These are phyloP conservation scores for Lacanobia oleracea DNA, from an alignment of 2,888 invertebrate species.

Conservation along the genomic window DNA sequence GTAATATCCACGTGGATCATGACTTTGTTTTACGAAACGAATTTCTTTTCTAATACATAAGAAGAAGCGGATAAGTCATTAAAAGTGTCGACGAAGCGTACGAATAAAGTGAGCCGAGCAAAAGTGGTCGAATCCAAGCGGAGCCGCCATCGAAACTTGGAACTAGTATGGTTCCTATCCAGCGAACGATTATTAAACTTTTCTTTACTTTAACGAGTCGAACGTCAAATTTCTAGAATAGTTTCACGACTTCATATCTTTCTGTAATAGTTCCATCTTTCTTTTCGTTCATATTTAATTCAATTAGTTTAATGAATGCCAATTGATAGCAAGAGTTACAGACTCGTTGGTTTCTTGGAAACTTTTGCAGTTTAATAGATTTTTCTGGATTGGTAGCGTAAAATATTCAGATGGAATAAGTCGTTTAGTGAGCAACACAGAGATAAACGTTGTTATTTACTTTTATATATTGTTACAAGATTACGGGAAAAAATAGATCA, in stretches of 20 bases:
- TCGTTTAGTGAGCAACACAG: background rate
- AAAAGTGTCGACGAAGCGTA: slow-evolving; percentile 87
- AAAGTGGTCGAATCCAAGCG: slow-evolving; percentile 83
- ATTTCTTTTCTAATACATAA: slow-evolving; percentile 74
- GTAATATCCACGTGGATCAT: slow-evolving; percentile 57
- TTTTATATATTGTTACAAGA: no score
- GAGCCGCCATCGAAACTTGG: slow-evolving; percentile 82
- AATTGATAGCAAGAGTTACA: slow-evolving; percentile 42
- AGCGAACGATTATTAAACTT: slow-evolving; percentile 85
- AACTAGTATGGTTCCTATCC: slow-evolving; percentile 82
- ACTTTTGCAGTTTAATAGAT: slow-evolving; percentile 8
- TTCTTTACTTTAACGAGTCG: slow-evolving; percentile 79
- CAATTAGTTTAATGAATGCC: slow-evolving; percentile 58
- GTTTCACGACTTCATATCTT: slow-evolving; percentile 70
- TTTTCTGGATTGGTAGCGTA: slow-evolving; percentile 10
- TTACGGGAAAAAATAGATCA: no score
- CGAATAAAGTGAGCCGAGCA: slow-evolving; percentile 80
- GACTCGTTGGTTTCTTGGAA: slow-evolving; percentile 36
- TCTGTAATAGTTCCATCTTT: slow-evolving; percentile 55
- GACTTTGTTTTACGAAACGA: slow-evolving; percentile 71
- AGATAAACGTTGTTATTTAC: background rate
- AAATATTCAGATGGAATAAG: background rate
- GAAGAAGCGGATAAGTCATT: slow-evolving; percentile 87
- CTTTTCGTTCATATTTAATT: slow-evolving; percentile 60
- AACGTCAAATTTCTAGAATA: slow-evolving; percentile 79